phyloP scores from a whole-genome alignment of 2,888 invertebrate genomes.

The Eurytoma californica region DNA sequence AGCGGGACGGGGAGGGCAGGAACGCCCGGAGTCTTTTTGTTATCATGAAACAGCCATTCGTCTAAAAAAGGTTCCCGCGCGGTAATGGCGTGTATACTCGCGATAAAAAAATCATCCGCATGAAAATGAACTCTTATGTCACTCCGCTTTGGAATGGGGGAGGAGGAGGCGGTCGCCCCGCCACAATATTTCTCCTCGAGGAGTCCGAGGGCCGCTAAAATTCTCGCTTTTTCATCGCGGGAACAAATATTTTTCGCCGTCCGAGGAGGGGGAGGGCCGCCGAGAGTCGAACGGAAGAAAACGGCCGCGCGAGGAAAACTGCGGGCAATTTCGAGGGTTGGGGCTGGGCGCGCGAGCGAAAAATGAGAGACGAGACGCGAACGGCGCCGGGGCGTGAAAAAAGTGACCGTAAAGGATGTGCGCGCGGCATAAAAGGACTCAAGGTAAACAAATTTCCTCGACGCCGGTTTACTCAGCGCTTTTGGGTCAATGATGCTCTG shows the following conservation, averaged over 20 bases:
- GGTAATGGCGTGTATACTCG: slow-evolving; percentile 54
- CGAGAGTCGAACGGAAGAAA: not conserved
- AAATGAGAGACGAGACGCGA: slow-evolving; percentile 26
- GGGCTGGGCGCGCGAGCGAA: not conserved
- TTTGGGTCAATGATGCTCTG: slow-evolving; percentile 32
- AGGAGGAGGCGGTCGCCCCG: not conserved
- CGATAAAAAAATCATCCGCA: slow-evolving; percentile 57
- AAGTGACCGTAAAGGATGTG: slow-evolving; percentile 41
- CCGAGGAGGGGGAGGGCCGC: slow-evolving; percentile 1
- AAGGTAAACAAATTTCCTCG: slow-evolving; percentile 35
- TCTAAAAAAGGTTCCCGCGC: slow-evolving; percentile 47
- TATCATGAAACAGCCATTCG: slow-evolving; percentile 43
- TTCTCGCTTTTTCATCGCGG: slow-evolving; percentile 10
- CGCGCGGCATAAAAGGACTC: not conserved
- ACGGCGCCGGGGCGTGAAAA: slow-evolving; percentile 12
- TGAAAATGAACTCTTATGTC: slow-evolving; percentile 54
- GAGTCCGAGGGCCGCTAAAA: slow-evolving; percentile 29
- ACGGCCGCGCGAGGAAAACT: slow-evolving; percentile 14
- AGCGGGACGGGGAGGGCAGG: not conserved
- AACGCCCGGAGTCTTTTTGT: slow-evolving; percentile 22
- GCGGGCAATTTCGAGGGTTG: slow-evolving; percentile 1
- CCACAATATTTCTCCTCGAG: slow-evolving; percentile 37
- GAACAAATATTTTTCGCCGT: slow-evolving; percentile 38
- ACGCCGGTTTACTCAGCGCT: not conserved
- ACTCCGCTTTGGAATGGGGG: not conserved